Base-by-base conservation (phyloP, 2,797 vertebrate genomes). In the Schizopygopsis malacanthus region DNA sequence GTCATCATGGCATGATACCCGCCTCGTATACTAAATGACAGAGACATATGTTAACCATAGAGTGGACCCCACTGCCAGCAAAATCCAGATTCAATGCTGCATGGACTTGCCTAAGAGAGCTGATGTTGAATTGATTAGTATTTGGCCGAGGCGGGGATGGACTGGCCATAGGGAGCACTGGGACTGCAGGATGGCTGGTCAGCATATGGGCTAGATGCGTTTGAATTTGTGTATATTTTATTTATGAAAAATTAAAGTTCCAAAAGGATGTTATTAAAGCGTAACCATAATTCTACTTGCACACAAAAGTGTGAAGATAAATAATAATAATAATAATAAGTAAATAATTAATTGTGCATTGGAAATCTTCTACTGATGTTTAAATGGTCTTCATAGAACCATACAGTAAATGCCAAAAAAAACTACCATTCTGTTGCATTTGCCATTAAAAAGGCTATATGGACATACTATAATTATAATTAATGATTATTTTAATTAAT, bases 1-100 rank as follows among this genome's bases (percentile, higher is more conserved):
- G 95, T 95, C 96, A 95, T 81, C 56, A 86, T 96, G 95, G 94
- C 94, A 95, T 93, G 67, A 54, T 95, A 95, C 95, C 94, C 94
- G 93, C 75, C 12, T 89, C 88, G 95, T 96, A 96, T 97, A 94
- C 92, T 95, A 95, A 98, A 95, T 75, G 76, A 93, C 91, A 87
- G 86, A 87, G 92, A 94, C 92, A 94, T 92, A 95, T 96, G 95
- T 94, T 96, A 95, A 96, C 90, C 85, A 92, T 87, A 93, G 56
- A 85, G 56, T 73, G 69, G 50, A 65, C 82, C 82, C 65, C 54
- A 79, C 25, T 25, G 65, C 81, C 50, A 56, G 81, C 70, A 73
- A 86, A 88, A 88, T 83, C 61, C 50, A 37, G 2, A 80, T 47
- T 37, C 16, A 22, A 12, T 22, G 16, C 16, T 47, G 16, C 79